These are phyloP conservation scores for Drosophila hamatofila DNA, from an alignment of 2,888 invertebrate genomes.

Conservation along the genomic window DNA sequence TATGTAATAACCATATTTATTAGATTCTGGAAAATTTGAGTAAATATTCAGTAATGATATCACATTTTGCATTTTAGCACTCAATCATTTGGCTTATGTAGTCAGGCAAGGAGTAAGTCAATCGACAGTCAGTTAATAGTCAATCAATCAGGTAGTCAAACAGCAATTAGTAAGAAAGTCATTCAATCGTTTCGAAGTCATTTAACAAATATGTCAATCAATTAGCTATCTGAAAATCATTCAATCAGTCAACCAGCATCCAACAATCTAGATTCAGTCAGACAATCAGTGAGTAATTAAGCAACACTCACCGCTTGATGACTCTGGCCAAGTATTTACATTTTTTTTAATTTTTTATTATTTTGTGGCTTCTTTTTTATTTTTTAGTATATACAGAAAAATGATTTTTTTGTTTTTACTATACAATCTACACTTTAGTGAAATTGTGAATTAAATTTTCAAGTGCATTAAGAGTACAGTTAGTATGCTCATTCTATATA, in stretches of 20 bases:
- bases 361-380: conserved; percentile 21
- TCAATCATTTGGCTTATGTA: background rate
- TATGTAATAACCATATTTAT: too few relatives aligned
- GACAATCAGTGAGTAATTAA: background rate
- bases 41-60: too few relatives aligned
- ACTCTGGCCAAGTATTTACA: too few relatives aligned
- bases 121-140: background rate
- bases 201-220: background rate
- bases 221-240: background rate
- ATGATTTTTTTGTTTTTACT: conserved; percentile 42
- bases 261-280: background rate
- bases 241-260: background rate
- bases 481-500: conserved; percentile 5
- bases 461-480: conserved; percentile 22
- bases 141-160: background rate
- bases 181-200: background rate
- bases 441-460: conserved; percentile 30
- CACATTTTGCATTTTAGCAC: too few relatives aligned
- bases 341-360: conserved; percentile 10
- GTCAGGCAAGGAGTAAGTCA: background rate
- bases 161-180: background rate
- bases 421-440: conserved; percentile 45
- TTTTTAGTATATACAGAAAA: conserved; percentile 55
- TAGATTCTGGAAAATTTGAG: too few relatives aligned
- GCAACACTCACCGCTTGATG: background rate